These are phyloP conservation scores for Emesis russula DNA, from an alignment of 2,888 invertebrate species.

Conservation along the genomic window DNA sequence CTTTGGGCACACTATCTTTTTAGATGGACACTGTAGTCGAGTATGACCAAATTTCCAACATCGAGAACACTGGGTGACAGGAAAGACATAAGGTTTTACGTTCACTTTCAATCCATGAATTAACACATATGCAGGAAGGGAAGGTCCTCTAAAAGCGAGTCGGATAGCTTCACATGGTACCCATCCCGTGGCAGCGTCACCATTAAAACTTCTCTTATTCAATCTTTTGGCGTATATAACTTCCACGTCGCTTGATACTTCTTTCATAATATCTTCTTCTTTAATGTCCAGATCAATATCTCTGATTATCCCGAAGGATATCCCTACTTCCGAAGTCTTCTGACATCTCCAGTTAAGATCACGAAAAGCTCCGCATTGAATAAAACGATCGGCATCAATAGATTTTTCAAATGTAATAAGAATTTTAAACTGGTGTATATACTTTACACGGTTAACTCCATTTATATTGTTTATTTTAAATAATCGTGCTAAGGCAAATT, in stretches of 20 bases:
- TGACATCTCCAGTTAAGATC: conserved; percentile 61
- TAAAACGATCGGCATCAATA: conserved; percentile 34
- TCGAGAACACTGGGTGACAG: conserved; percentile 68
- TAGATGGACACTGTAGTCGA: conserved; percentile 46
- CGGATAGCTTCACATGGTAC: conserved; percentile 51
- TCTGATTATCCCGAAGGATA: conserved; percentile 68
- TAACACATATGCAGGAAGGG: conserved; percentile 57
- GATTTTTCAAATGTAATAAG: conserved; percentile 44
- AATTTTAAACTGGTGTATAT: conserved; percentile 58
- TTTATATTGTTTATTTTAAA: neutral
- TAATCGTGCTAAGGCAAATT: neutral
- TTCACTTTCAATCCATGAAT: conserved; percentile 43
- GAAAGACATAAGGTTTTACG: conserved; percentile 68
- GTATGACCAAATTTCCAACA: conserved; percentile 63
- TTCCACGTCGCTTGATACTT: conserved; percentile 42
- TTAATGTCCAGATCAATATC: conserved; percentile 58
- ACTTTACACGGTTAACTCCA: neutral
- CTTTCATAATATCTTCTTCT: conserved; percentile 52
- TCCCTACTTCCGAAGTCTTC: conserved; percentile 55
- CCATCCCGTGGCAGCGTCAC: neutral
- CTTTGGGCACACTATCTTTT: conserved; percentile 64
- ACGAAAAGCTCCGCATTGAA: conserved; percentile 30
- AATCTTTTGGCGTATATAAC: conserved; percentile 44
- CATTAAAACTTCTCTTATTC: conserved; percentile 28
- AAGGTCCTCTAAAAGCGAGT: conserved; percentile 57